A percentile compares a stretch with the other conserved stretches of the same genome.
Evolutionary conservation across 1,140 invertebrate species (phyloP).

Genomic region (Epicauta chinensis): DNA sequence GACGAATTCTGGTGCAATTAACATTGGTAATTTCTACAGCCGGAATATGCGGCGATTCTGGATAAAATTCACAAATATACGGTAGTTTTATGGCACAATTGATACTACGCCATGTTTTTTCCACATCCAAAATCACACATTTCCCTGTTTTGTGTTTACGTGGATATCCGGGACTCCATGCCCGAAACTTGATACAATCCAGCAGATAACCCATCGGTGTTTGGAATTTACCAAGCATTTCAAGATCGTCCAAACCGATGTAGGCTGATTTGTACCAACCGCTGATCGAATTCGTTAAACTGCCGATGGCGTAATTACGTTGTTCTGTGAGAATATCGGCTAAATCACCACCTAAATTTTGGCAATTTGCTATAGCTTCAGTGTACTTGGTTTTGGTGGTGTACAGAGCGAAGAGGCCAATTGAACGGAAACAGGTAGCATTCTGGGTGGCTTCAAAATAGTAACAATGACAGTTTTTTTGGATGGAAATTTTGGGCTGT

Average conservation of each 20-base stretch:
- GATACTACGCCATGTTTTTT: conserved; percentile 50
- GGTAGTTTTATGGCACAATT: conserved; percentile 47
- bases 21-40: no score
- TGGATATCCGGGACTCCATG: conserved; percentile 60
- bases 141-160: conserved; percentile 42
- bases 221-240: conserved; percentile 39
- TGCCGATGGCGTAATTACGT: conserved; percentile 45
- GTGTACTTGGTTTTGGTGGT: conserved; percentile 49
- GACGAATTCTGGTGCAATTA: no score
- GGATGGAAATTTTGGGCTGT: no score
- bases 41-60: conserved; percentile 26
- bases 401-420: conserved; percentile 54
- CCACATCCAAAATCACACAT: conserved; percentile 50
- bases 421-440: conserved; percentile 49
- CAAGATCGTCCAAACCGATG: conserved; percentile 50
- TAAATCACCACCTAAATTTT: conserved; percentile 48
- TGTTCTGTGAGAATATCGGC: conserved; percentile 53
- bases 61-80: conserved; percentile 55
- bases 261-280: conserved; percentile 43
- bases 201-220: conserved; percentile 48
- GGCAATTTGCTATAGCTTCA: conserved; percentile 47
- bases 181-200: conserved; percentile 49
- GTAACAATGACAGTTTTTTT: neutral
- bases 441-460: conserved; percentile 46
- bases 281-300: conserved; percentile 30